Evolutionary conservation across 2,888 invertebrate species (phyloP).

Genomic region (Agapetus fuscipes): DNA sequence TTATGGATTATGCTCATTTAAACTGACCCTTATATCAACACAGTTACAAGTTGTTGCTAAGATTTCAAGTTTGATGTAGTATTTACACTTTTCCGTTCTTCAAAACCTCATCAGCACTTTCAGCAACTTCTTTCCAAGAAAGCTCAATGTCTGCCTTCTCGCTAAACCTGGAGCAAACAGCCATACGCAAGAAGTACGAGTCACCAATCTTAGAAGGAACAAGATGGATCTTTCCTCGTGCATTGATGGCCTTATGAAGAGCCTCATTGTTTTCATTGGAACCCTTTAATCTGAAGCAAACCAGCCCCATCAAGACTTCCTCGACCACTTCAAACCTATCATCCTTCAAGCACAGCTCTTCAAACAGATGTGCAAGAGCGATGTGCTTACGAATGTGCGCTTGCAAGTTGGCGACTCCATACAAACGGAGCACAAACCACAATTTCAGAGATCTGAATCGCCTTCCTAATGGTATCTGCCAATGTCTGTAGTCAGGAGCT

Average conservation of each 20-base stretch:
- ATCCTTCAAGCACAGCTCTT: constrained; percentile 63
- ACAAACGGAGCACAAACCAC: constrained; percentile 90
- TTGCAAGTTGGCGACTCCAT: constrained; percentile 82
- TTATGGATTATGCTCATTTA: no score
- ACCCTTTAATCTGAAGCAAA: constrained; percentile 90
- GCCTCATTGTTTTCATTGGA: constrained; percentile 74
- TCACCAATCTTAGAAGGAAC: constrained; percentile 84
- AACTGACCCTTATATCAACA: no score
- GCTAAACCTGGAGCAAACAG: constrained; percentile 79
- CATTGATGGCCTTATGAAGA: constrained; percentile 76
- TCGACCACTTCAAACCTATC: constrained; percentile 80
- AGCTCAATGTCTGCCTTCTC: constrained; percentile 71
- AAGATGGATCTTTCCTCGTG: constrained; percentile 82
- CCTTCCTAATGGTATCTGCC: constrained; percentile 93
- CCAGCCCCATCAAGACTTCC: constrained; percentile 88
- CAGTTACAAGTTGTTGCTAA: no score
- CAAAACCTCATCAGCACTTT: constrained; percentile 60
- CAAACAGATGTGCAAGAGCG: constrained; percentile 79
- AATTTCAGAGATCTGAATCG: constrained; percentile 87
- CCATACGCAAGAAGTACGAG: constrained; percentile 78
- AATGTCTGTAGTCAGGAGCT: constrained; percentile 91
- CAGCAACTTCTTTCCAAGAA: constrained; percentile 80
- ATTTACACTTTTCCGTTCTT: no score
- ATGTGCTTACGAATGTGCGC: constrained; percentile 79
- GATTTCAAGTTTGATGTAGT: no score